These are phyloP conservation scores for Strix occidentalis DNA, from an alignment of 2,797 vertebrate species.

Conservation along the genomic window DNA sequence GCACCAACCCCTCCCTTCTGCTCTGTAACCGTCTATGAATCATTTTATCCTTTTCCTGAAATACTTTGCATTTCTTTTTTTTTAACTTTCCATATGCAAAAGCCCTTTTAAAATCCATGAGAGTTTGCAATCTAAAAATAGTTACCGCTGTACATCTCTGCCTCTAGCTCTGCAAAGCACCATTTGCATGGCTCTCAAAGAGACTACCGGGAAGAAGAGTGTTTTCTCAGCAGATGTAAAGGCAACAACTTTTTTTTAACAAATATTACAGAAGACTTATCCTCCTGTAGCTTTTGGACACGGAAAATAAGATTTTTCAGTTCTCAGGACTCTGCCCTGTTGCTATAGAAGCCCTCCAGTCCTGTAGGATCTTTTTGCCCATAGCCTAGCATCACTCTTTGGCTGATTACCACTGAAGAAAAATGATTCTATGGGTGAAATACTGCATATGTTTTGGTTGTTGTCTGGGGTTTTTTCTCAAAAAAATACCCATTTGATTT, in stretches of 20 bases:
- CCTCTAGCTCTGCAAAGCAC: constrained; percentile 32
- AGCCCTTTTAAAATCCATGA: constrained; percentile 56
- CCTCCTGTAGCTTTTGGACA: neutral
- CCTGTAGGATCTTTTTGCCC: neutral
- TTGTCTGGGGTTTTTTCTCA: neutral
- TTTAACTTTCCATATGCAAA: constrained; percentile 59
- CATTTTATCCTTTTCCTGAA: constrained; percentile 52
- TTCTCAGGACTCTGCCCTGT: neutral
- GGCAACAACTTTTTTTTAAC: neutral
- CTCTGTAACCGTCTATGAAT: neutral
- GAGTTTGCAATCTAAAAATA: constrained; percentile 56
- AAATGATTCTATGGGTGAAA: neutral
- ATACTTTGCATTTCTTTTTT: constrained; percentile 34
- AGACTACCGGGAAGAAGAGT: neutral
- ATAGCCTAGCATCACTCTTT: neutral
- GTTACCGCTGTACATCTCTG: neutral
- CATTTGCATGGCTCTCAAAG: constrained; percentile 28
- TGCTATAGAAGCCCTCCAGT: neutral
- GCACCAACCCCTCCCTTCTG: neutral
- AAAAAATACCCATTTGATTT: neutral
- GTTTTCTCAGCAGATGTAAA: constrained; percentile 32
- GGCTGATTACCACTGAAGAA: neutral
- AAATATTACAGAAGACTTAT: neutral
- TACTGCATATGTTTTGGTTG: neutral
- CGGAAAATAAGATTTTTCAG: neutral